These are phyloP conservation scores for Sminthurinus aureus DNA, from an alignment of 2,888 invertebrate genomes.

Conservation along the genomic window DNA sequence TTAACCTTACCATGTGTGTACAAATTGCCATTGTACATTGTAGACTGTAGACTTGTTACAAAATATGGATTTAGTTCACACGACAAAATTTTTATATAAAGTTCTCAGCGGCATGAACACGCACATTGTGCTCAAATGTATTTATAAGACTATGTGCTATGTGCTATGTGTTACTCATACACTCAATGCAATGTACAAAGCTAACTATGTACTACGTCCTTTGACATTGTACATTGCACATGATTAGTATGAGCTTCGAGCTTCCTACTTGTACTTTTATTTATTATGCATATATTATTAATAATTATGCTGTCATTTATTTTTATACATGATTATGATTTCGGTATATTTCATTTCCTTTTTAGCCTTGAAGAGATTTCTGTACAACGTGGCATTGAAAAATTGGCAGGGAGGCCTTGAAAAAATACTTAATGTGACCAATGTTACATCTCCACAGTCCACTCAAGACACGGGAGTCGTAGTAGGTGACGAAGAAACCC, in stretches of 20 bases:
- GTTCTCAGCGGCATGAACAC: no score
- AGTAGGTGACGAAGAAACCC: conserved; percentile 44
- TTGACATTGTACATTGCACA: neutral
- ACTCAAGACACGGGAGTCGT: conserved; percentile 48
- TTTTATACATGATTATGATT: neutral
- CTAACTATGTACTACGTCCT: no score
- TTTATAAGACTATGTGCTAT: no score
- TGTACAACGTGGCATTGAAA: conserved; percentile 44
- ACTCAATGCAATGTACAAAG: no score
- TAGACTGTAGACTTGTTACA: no score
- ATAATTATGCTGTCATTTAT: neutral
- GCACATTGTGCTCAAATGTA: no score
- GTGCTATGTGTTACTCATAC: no score
- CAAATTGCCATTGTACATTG: no score
- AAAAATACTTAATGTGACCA: conserved; percentile 41
- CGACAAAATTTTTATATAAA: no score
- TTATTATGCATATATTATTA: conserved; percentile 13
- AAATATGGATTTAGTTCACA: no score
- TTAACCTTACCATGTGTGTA: no score
- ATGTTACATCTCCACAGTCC: conserved; percentile 21
- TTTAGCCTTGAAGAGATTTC: conserved; percentile 49
- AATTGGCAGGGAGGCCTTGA: conserved; percentile 53
- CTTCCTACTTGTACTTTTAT: neutral
- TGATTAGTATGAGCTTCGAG: no score
- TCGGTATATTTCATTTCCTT: neutral